Evolutionary conservation across 2,797 vertebrate genomes (phyloP), one percentile per base, ranked within the genome.

Genomic region (Sebastes itinus): DNA sequence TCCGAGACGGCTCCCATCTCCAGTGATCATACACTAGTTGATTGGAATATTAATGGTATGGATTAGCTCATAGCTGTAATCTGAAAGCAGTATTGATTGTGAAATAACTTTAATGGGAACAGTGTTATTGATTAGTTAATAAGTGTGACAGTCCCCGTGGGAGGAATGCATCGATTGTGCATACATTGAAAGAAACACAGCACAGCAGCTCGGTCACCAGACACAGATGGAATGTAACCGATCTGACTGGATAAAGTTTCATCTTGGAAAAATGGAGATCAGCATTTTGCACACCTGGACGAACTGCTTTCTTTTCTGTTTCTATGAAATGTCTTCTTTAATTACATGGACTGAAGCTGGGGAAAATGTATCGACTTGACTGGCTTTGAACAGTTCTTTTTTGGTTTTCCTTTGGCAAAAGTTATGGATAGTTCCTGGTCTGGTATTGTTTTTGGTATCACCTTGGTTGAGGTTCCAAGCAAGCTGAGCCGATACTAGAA

Each of bases 61-160:
- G 78, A 89, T 88, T 60, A 32, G 63, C 68, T 88, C 73, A 74
- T 72, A 72, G 80, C 80, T 89, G 46, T 80, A 76, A 89, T 89
- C 79, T 85, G 81, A 87, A 87, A 81, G 78, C 62, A 12, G 60
- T 79, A 92, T 92, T 81, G 91, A 93, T 90, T 77, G n/a, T 71
- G 67, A 84, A 88, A 85, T 81, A 88, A 84, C 77, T 86, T 80
- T 70, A 87, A 91, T 84, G 81, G 77, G 75, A 89, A 85, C 82
- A 38, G 80, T 16, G 33, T 28, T 90, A 94, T 93, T 78, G 93
- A 93, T 91, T 80, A 69, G 74, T 71, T 85, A 91, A 88, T 91
- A 90, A 92, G 76, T 32, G 55, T 67, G 79, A 85, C 78, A 28
- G 77, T 77, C 56, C 85, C 83, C 69, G 4, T 32, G 80, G 80